phyloP scores from a whole-genome alignment of 2,797 vertebrate species.

The Vultur gryphus region DNA sequence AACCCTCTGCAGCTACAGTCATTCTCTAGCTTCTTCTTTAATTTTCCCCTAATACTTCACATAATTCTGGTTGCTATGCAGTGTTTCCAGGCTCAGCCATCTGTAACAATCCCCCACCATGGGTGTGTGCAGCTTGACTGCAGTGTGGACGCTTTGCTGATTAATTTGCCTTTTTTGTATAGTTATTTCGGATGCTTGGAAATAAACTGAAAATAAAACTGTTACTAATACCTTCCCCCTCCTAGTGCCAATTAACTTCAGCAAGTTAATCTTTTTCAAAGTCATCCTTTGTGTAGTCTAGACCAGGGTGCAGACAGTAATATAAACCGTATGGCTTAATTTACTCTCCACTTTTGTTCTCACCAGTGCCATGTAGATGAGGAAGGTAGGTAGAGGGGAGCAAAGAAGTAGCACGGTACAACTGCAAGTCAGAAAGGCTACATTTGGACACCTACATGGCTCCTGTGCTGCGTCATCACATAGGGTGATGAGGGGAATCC shows the following conservation, averaged over 20 bases:
- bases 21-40: not conserved
- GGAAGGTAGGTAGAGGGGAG: not conserved
- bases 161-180: not conserved
- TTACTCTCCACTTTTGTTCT: not conserved
- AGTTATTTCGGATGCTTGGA: not conserved
- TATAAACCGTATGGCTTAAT: not conserved
- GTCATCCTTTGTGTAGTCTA: not conserved
- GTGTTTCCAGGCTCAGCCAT: slow-evolving; percentile 8
- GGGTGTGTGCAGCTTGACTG: slow-evolving; percentile 13
- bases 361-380: not conserved
- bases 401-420: not conserved
- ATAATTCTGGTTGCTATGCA: slow-evolving; percentile 30
- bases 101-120: not conserved
- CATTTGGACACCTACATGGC: not conserved
- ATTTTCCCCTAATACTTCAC: not conserved
- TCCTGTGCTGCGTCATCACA: not conserved
- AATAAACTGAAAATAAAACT: slow-evolving; percentile 2
- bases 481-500: not conserved
- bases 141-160: not conserved
- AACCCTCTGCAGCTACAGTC: not conserved
- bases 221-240: not conserved
- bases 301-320: not conserved
- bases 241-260: not conserved
- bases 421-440: not conserved
- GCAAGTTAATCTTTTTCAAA: not conserved